phyloP scores from a whole-genome alignment of 2,797 vertebrate species.

The Mormyrus hasselquistii region DNA sequence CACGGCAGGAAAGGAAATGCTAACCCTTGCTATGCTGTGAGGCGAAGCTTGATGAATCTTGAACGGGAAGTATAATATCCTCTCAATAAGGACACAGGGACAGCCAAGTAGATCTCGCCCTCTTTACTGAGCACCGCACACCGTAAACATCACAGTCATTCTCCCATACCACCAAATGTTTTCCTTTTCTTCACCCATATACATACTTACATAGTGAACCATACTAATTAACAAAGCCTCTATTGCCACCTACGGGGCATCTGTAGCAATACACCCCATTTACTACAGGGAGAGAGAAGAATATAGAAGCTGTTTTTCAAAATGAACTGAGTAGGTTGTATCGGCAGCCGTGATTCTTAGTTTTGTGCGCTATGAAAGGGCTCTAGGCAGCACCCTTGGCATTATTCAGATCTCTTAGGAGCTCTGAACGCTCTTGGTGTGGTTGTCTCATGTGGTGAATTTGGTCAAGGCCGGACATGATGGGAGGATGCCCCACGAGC shows the following conservation, averaged over 20 bases:
- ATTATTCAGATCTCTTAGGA: background rate
- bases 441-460: background rate
- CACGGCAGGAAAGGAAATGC: background rate
- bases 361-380: background rate
- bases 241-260: background rate
- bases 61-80: background rate
- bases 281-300: background rate
- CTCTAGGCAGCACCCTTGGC: background rate
- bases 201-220: background rate
- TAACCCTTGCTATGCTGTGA: background rate
- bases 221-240: background rate
- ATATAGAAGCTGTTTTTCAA: background rate
- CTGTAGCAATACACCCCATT: background rate
- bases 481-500: background rate
- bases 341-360: background rate
- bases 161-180: background rate
- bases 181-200: background rate
- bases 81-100: background rate
- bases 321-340: background rate
- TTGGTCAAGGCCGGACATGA: background rate
- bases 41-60: background rate
- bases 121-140: too few relatives aligned
- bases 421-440: background rate
- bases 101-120: background rate
- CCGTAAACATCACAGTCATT: too few relatives aligned